phyloP scores from a whole-genome alignment of 2,797 vertebrate species.

The Micropoecilia bifurca region DNA sequence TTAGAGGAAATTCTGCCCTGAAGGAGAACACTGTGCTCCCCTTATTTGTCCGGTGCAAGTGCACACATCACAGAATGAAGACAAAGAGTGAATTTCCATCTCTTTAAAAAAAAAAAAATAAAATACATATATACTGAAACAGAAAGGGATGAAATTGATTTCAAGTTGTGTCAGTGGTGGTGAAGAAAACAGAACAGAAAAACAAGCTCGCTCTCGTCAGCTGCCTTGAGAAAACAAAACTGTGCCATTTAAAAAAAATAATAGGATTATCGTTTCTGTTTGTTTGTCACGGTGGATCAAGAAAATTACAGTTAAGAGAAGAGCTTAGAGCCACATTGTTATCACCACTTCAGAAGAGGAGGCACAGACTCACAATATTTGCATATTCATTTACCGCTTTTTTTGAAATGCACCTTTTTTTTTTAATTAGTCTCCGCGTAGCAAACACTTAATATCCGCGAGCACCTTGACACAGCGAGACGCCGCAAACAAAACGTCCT shows the following conservation, averaged over 20 bases:
- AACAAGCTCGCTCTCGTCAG: conserved; percentile 66
- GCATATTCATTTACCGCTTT: conserved; percentile 84
- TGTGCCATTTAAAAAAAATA: conserved; percentile 81
- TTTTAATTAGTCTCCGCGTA: conserved; percentile 81
- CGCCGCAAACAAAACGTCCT: conserved; percentile 47
- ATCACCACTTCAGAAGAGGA: conserved; percentile 80
- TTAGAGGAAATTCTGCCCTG: conserved; percentile 75
- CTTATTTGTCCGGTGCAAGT: conserved; percentile 65
- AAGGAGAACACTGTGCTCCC: conserved; percentile 33
- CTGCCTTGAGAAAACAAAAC: conserved; percentile 82
- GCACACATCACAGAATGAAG: conserved; percentile 55
- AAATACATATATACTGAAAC: conserved; percentile 30
- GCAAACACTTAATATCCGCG: conserved; percentile 76
- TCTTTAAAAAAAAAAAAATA: background rate
- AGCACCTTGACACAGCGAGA: conserved; percentile 70
- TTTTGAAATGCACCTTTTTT: conserved; percentile 78
- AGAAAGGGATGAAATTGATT: conserved; percentile 81
- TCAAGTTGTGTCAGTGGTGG: conserved; percentile 74
- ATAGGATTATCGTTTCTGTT: conserved; percentile 89
- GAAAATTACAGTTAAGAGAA: conserved; percentile 85
- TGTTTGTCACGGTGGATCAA: conserved; percentile 89
- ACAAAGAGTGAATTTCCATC: conserved; percentile 59
- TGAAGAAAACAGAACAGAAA: conserved; percentile 52
- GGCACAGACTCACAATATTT: conserved; percentile 77
- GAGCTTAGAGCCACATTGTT: conserved; percentile 85